Percentiles rank a stretch among this genome's conserved stretches.
Evolutionary conservation across 2,797 vertebrate species (phyloP).

Genomic region (Tokudaia muenninki): DNA sequence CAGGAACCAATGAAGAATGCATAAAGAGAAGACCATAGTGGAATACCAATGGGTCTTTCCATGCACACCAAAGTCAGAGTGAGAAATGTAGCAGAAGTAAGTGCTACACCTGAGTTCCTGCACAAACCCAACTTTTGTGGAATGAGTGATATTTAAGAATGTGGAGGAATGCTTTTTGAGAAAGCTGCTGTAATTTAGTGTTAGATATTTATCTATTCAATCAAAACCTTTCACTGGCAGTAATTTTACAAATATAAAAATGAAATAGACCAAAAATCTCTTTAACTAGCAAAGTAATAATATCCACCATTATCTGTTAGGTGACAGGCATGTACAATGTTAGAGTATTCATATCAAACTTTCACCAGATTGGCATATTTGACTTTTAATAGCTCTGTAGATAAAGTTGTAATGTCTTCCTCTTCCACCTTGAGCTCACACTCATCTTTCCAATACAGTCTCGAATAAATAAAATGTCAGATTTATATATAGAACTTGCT

Average conservation of each 20-base stretch:
- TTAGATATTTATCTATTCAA: neutral
- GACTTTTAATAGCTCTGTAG: neutral
- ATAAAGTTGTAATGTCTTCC: neutral
- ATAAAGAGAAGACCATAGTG: neutral
- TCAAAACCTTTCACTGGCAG: neutral
- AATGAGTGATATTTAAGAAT: neutral
- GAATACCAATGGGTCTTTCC: neutral
- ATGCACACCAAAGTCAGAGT: neutral
- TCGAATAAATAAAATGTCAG: conserved; percentile 63
- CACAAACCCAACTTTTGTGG: neutral
- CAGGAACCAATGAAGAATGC: neutral
- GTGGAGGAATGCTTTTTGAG: neutral
- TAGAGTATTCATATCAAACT: neutral
- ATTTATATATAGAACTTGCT: conserved; percentile 28
- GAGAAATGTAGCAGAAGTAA: neutral
- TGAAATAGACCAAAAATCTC: neutral
- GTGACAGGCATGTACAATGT: neutral
- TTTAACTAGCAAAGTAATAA: neutral
- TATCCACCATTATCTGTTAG: neutral
- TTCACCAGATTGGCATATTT: neutral
- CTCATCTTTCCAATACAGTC: conserved; percentile 47
- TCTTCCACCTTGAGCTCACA: neutral
- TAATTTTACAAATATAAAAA: conserved; percentile 26
- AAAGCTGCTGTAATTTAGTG: conserved; percentile 26
- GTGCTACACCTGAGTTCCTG: neutral